phyloP scores from a whole-genome alignment of 2,797 vertebrate species.

The Botia almorhae region DNA sequence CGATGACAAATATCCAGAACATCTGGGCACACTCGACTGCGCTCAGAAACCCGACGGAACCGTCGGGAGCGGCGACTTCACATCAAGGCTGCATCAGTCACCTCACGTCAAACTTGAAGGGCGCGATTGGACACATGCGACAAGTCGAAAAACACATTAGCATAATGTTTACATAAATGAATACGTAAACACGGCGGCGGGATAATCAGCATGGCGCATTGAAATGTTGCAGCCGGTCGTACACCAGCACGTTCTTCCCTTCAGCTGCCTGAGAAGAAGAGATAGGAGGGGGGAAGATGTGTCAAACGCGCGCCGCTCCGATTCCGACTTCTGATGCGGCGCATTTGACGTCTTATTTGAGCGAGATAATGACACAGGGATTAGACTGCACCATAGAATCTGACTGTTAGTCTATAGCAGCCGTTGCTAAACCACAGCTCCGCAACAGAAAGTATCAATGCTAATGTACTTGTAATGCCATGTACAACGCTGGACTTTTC shows the following conservation, averaged over 20 bases:
- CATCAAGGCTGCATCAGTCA: conserved; percentile 82
- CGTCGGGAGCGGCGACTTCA: conserved; percentile 71
- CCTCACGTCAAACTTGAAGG: conserved; percentile 82
- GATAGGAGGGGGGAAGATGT: conserved; percentile 53
- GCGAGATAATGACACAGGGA: conserved; percentile 56
- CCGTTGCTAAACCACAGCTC: conserved; percentile 6
- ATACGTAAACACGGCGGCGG: conserved; percentile 67
- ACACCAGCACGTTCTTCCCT: not conserved
- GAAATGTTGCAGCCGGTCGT: conserved; percentile 42
- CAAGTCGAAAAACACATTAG: conserved; percentile 73
- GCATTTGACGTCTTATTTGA: conserved; percentile 56
- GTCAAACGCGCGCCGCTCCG: conserved; percentile 51
- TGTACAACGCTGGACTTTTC: conserved; percentile 39
- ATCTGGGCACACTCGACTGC: conserved; percentile 72
- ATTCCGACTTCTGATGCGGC: conserved; percentile 25
- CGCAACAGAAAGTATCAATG: conserved; percentile 18
- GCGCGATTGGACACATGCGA: conserved; percentile 77
- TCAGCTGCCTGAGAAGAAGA: conserved; percentile 35
- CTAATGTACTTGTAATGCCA: conserved; percentile 28
- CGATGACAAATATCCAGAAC: conserved; percentile 75
- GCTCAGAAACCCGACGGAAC: conserved; percentile 70
- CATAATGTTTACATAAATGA: conserved; percentile 82
- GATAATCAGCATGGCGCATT: conserved; percentile 58
- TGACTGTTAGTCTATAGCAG: conserved; percentile 48
- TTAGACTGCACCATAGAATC: conserved; percentile 47